phyloP scores from a whole-genome alignment of 2,888 invertebrate genomes.

The Cremastinae sp. region DNA sequence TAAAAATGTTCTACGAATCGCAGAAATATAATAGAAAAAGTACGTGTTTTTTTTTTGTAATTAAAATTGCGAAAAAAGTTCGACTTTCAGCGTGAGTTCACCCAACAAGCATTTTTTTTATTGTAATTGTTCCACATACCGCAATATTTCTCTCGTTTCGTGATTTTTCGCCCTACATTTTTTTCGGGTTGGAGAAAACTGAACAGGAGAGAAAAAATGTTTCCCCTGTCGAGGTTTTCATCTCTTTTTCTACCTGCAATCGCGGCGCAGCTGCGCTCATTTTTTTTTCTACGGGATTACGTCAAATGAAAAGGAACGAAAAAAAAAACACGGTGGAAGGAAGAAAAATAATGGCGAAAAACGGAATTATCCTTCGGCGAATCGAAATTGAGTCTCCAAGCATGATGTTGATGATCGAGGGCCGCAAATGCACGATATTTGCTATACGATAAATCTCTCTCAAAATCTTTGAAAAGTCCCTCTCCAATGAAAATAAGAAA shows the following conservation, averaged over 20 bases:
- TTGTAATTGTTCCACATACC: constrained; percentile 1
- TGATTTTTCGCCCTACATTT: constrained; percentile 40
- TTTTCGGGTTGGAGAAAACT: background rate
- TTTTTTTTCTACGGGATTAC: constrained; percentile 41
- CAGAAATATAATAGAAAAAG: too few species aligned
- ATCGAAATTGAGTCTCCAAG: constrained; percentile 45
- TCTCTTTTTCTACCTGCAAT: constrained; percentile 24
- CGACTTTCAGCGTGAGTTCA: too few species aligned
- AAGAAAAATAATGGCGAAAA: constrained; percentile 27
- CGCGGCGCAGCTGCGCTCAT: constrained; percentile 39
- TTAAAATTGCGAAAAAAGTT: too few species aligned
- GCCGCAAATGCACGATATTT: constrained; percentile 13
- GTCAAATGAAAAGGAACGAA: constrained; percentile 24
- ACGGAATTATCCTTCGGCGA: constrained; percentile 34
- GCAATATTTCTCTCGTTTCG: constrained; percentile 21
- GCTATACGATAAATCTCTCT: constrained; percentile 21
- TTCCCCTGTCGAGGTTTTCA: constrained; percentile 1
- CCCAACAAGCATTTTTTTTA: constrained; percentile 2
- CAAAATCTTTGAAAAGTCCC: too few species aligned
- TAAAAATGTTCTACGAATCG: too few species aligned
- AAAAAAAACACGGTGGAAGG: constrained; percentile 25
- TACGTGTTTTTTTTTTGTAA: too few species aligned
- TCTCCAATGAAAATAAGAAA: too few species aligned
- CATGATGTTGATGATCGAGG: constrained; percentile 34
- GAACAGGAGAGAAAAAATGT: background rate